Evolutionary conservation across 2,888 invertebrate species (phyloP).

Genomic region (Biston betularia): DNA sequence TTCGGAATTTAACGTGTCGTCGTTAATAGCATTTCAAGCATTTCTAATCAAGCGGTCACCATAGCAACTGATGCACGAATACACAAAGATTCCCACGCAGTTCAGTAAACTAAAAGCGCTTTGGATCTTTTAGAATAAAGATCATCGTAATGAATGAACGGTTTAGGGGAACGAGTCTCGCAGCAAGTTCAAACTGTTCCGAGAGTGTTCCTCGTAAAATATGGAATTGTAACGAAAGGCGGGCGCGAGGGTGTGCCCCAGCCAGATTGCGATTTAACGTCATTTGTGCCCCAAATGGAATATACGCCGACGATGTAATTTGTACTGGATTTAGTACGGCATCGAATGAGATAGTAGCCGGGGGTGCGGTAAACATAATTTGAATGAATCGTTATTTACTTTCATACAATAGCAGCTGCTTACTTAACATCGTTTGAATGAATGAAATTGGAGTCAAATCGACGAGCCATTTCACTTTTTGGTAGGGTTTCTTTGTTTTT

Average conservation of each 20-base stretch:
- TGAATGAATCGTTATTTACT: conserved; percentile 34
- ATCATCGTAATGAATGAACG: conserved; percentile 22
- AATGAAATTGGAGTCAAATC: conserved; percentile 7
- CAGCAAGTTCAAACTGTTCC: conserved; percentile 32
- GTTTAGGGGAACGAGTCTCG: conserved; percentile 31
- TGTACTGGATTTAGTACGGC: conserved; percentile 44
- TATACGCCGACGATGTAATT: conserved; percentile 50
- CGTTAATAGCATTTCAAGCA: no score
- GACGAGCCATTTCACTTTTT: neutral
- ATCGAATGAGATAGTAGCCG: conserved; percentile 27
- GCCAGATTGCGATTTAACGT: conserved; percentile 57
- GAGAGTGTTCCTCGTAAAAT: conserved; percentile 46
- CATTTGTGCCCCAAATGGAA: conserved; percentile 56
- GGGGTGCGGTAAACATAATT: conserved; percentile 20
- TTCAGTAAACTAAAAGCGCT: conserved; percentile 1
- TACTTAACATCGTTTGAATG: conserved; percentile 4
- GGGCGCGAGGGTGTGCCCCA: conserved; percentile 30
- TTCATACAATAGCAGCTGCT: conserved; percentile 20
- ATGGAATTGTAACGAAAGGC: conserved; percentile 55
- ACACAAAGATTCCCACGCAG: conserved; percentile 9
- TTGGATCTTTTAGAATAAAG: conserved; percentile 8
- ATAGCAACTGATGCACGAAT: neutral
- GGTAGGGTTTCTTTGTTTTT: neutral
- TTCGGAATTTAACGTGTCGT: no score
- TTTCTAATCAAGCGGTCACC: neutral